phyloP scores from a whole-genome alignment of 2,888 invertebrate genomes.

The Hemicrepidius hirtus region DNA sequence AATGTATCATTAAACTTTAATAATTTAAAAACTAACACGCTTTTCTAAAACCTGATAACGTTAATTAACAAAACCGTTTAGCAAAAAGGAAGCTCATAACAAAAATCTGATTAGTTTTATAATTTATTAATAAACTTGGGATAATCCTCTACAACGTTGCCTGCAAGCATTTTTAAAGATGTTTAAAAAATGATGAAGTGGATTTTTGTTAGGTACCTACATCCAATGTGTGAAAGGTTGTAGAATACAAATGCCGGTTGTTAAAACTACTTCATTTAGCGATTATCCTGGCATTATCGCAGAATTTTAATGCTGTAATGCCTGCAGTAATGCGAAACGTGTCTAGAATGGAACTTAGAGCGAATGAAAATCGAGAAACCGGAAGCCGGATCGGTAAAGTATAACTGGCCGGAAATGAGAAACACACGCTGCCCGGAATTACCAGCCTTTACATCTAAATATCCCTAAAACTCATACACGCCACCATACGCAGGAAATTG shows the following conservation, averaged over 20 bases:
- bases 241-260: constrained; percentile 48
- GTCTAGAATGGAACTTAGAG: constrained; percentile 61
- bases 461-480: constrained; percentile 57
- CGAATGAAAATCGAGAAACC: constrained; percentile 60
- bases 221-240: not conserved
- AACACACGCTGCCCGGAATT: constrained; percentile 64
- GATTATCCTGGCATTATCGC: constrained; percentile 65
- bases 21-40: no score
- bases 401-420: constrained; percentile 68
- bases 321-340: constrained; percentile 65
- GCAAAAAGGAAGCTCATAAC: no score
- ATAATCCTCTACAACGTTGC: no score
- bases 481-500: constrained; percentile 67
- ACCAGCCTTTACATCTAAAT: constrained; percentile 59
- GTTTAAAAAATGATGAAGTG: constrained; percentile 4
- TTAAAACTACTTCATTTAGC: constrained; percentile 63
- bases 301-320: constrained; percentile 66
- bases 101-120: no score
- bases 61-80: no score
- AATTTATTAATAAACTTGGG: no score
- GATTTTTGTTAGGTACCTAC: constrained; percentile 3
- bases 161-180: not conserved
- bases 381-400: constrained; percentile 61
- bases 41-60: no score
- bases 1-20: no score